Evolutionary conservation across 2,113 vertebrate species (phyloP).

Genomic region (Hippocampus comes): DNA sequence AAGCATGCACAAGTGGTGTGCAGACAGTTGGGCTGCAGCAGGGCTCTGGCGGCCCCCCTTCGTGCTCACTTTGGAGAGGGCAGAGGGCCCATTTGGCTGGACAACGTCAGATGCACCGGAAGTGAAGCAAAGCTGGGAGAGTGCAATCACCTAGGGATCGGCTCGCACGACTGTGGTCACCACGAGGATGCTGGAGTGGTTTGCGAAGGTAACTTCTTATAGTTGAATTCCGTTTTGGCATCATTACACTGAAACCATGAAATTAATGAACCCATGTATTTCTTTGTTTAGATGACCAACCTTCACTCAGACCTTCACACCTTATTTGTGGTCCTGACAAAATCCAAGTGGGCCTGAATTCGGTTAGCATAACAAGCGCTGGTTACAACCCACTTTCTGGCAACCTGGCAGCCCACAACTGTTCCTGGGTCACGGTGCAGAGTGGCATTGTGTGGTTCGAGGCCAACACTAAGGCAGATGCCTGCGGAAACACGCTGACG

Average conservation of each 20-base stretch:
- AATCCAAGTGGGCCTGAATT: slow-evolving; percentile 43
- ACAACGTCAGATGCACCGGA: no score
- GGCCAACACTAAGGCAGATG: slow-evolving; percentile 19
- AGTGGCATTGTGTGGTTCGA: slow-evolving; percentile 49
- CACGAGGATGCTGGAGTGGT: no score
- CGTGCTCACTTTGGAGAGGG: no score
- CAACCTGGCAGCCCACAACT: slow-evolving; percentile 44
- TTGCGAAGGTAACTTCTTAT: no score
- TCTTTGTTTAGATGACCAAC: no score
- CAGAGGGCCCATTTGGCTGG: no score
- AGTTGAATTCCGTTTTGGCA: no score
- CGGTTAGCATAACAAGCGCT: background rate
- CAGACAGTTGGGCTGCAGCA: slow-evolving; percentile 55
- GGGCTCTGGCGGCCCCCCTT: slow-evolving; percentile 9
- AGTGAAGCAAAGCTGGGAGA: no score
- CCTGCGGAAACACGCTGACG: slow-evolving; percentile 58
- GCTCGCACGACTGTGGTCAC: no score
- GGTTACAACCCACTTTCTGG: slow-evolving; percentile 51
- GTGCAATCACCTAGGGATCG: no score
- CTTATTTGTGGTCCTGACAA: slow-evolving; percentile 44
- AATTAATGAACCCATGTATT: no score
- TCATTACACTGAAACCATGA: slow-evolving; percentile 22
- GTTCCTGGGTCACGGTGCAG: slow-evolving; percentile 14
- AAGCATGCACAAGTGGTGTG: background rate
- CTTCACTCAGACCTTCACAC: background rate